A percentile compares a stretch with the other conserved stretches of the same genome.
Conservation (phyloP, 2,888 invertebrate genomes). For the Cheilosia vernalis region DNA sequence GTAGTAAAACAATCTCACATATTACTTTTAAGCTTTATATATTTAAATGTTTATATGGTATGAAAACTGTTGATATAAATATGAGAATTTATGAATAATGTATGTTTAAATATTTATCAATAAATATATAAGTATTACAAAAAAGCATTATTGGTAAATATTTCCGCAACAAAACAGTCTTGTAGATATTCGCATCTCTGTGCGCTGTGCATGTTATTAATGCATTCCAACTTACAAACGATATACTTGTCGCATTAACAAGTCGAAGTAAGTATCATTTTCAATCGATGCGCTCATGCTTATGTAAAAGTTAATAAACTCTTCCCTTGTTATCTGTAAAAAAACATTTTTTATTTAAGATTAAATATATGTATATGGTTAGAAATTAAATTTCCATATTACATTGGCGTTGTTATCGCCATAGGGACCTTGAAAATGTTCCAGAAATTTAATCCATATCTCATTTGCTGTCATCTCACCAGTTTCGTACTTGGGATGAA, state of each 20-base stretch:
- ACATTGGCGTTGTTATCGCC: constrained; percentile 89
- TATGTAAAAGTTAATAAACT: constrained; percentile 96
- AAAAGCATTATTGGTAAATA: neutral
- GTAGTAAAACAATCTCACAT: no score
- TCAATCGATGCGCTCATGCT: constrained; percentile 97
- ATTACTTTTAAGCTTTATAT: no score
- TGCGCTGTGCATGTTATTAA: neutral
- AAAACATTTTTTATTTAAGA: neutral
- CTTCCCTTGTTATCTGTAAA: constrained; percentile 93
- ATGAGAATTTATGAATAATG: no score
- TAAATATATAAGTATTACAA: neutral
- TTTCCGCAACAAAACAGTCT: neutral
- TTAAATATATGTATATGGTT: constrained; percentile 39
- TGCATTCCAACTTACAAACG: constrained; percentile 82
- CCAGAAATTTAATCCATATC: constrained; percentile 91
- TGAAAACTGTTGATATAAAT: no score
- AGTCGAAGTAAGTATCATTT: constrained; percentile 96
- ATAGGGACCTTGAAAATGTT: constrained; percentile 90
- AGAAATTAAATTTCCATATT: no score
- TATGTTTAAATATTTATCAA: neutral
- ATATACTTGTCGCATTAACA: constrained; percentile 97
- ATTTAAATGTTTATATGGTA: no score
- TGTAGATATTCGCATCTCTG: neutral
- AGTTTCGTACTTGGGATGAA: constrained; percentile 92
- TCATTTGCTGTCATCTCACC: constrained; percentile 94